Evolutionary conservation across 2,113 vertebrate genomes (phyloP).

Genomic region (Sus scrofa): T2T-Sscrofa CM000824.6:106350501-106351000

Average conservation of each 20-base stretch:
- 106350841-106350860: conserved; percentile 54
- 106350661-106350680: conserved; percentile 63
- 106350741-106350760: conserved; percentile 31
- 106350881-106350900: conserved; percentile 48
- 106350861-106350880: conserved; percentile 41
- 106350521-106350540: not conserved
- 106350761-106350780: conserved; percentile 25
- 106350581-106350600: conserved; percentile 44
- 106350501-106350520: conserved; percentile 51
- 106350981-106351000: not conserved
- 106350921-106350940: conserved; percentile 25
- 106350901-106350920: conserved; percentile 43
- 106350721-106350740: conserved; percentile 18
- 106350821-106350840: conserved; percentile 40
- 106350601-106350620: conserved; percentile 39
- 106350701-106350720: conserved; percentile 54
- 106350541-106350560: conserved; percentile 61
- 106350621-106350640: conserved; percentile 35
- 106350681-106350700: conserved; percentile 51
- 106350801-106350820: conserved; percentile 47
- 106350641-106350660: not conserved
- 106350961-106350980: conserved; percentile 37
- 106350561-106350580: conserved; percentile 9
- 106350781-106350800: conserved; percentile 18
- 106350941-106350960: conserved; percentile 47